phyloP scores from a whole-genome alignment of 30 jellyfish, hydroid and myxozoan genomes.

The Catostylus mosaicus region DNA sequence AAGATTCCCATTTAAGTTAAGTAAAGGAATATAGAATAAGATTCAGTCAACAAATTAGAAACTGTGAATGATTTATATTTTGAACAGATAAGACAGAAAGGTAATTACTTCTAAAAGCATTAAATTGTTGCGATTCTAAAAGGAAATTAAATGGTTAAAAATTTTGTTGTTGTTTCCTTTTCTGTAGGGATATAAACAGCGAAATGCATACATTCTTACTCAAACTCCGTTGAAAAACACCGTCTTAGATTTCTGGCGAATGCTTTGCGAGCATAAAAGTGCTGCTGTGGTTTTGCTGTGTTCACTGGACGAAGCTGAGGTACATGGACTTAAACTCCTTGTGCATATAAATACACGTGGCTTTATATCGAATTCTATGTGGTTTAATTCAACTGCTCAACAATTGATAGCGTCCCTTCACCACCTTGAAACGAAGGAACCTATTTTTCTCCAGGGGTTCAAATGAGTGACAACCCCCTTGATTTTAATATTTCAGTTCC shows the following conservation, averaged over 20 bases:
- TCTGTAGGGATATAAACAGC: constrained; percentile 68
- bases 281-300: constrained; percentile 82
- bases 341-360: too few species aligned
- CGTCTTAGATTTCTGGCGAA: constrained; percentile 90
- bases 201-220: constrained; percentile 84
- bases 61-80: too few species aligned
- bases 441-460: not conserved
- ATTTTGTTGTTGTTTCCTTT: not conserved
- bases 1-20: too few species aligned
- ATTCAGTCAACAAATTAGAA: too few species aligned
- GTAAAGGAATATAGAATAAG: too few species aligned
- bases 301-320: constrained; percentile 91
- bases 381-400: too few species aligned
- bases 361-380: too few species aligned
- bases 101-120: not conserved
- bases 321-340: constrained; percentile 3
- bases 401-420: too few species aligned
- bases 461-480: too few species aligned
- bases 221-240: constrained; percentile 93
- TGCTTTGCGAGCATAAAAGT: constrained; percentile 92
- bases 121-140: not conserved
- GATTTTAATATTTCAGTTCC: too few species aligned
- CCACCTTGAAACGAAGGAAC: not conserved
- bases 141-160: not conserved
- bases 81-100: too few species aligned